A percentile compares a stretch with the other conserved stretches of the same genome.
These are phyloP conservation scores for Atractosteus spatula DNA, from an alignment of 2,113 vertebrate genomes.

Conservation along the genomic window DNA sequence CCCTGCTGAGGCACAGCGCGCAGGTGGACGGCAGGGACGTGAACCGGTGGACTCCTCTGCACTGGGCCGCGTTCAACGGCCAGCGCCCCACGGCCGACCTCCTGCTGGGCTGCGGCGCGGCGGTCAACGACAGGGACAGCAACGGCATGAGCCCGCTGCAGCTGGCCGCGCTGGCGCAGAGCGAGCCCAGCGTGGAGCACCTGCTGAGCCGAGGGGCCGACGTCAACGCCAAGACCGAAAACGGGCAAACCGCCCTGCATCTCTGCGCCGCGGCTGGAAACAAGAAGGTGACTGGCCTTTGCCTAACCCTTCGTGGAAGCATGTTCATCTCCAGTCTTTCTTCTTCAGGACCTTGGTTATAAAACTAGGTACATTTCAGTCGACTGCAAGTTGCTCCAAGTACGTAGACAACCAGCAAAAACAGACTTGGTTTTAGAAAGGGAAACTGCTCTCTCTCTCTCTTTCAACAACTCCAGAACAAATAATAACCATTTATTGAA, in stretches of 20 bases:
- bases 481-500: no score
- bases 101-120: slow-evolving; percentile 38
- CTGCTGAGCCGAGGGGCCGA: slow-evolving; percentile 43
- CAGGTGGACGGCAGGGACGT: slow-evolving; percentile 35
- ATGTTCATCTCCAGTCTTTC: no score
- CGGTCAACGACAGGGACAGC: slow-evolving; percentile 35
- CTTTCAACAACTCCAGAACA: no score
- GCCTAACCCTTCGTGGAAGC: no score
- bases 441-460: no score
- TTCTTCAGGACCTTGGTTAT: no score
- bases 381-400: no score
- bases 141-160: slow-evolving; percentile 41
- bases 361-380: no score
- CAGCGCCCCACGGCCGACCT: slow-evolving; percentile 42
- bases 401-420: no score
- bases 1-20: slow-evolving; percentile 43
- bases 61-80: slow-evolving; percentile 46
- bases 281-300: slow-evolving; percentile 32
- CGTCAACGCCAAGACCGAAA: slow-evolving; percentile 32
- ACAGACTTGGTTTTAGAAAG: no score
- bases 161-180: slow-evolving; percentile 41
- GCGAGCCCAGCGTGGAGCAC: slow-evolving; percentile 30
- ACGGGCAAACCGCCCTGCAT: slow-evolving; percentile 42
- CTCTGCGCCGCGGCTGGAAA: slow-evolving; percentile 42
- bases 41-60: slow-evolving; percentile 49